These are phyloP conservation scores for Cercopithecus mona DNA, from an alignment of 2,113 vertebrate species.

Conservation along the genomic window DNA sequence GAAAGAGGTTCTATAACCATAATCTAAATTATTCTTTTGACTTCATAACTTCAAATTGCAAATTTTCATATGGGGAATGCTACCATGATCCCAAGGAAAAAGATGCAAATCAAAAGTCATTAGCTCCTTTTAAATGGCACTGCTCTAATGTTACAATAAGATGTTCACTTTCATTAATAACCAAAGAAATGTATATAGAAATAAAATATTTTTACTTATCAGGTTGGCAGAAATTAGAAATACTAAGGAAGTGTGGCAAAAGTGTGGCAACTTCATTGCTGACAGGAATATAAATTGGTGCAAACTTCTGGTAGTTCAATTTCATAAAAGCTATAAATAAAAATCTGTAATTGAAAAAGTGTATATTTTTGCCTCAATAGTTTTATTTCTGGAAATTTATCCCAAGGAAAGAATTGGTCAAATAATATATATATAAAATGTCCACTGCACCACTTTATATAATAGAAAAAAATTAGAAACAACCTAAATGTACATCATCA, in stretches of 20 bases:
- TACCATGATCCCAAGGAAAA: neutral
- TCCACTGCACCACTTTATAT: neutral
- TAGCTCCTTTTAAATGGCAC: constrained; percentile 23
- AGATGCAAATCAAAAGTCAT: neutral
- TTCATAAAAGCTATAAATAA: constrained; percentile 3
- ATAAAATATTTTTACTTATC: neutral
- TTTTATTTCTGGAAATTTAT: constrained; percentile 32
- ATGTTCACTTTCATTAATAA: neutral
- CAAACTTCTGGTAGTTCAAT: neutral
- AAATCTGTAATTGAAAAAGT: neutral
- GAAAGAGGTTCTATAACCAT: neutral
- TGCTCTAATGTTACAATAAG: neutral
- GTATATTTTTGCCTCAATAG: neutral
- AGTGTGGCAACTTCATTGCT: neutral
- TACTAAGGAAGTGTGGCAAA: neutral
- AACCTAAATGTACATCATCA: neutral
- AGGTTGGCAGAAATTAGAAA: neutral
- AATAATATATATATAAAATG: neutral
- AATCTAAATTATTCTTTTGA: neutral
- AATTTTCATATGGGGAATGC: neutral
- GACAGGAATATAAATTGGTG: neutral
- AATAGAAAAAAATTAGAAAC: neutral
- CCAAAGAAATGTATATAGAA: neutral
- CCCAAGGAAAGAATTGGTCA: neutral
- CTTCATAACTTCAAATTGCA: neutral